phyloP scores from a whole-genome alignment of 2,888 invertebrate genomes.

The Catocala fraxini region DNA sequence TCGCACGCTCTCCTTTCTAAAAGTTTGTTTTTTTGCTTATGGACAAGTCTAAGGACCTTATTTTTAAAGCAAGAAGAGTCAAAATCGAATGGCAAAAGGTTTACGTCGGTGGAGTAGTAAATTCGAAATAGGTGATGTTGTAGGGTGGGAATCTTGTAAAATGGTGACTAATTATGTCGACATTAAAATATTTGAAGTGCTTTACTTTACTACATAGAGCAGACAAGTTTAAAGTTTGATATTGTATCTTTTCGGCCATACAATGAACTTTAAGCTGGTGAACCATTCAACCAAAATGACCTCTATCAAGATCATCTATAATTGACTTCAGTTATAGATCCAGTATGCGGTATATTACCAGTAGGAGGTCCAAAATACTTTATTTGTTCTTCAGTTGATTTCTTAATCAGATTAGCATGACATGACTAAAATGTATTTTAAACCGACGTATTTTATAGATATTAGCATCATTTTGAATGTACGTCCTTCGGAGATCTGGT shows the following conservation, averaged over 20 bases:
- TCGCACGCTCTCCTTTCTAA: constrained; percentile 71
- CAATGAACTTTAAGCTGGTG: too few relatives aligned
- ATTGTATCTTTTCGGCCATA: not conserved
- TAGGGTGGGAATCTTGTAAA: constrained; percentile 45
- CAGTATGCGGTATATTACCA: too few relatives aligned
- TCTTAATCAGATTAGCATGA: too few relatives aligned
- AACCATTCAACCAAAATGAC: too few relatives aligned
- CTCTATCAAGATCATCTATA: too few relatives aligned
- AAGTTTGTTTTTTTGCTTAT: constrained; percentile 21
- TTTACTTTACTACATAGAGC: not conserved
- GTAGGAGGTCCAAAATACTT: too few relatives aligned
- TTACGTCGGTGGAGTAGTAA: constrained; percentile 35
- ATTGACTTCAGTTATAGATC: too few relatives aligned
- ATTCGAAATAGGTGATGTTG: constrained; percentile 51
- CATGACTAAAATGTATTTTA: too few relatives aligned
- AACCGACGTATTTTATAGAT: too few relatives aligned
- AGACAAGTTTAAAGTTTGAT: not conserved
- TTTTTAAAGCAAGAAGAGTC: constrained; percentile 24
- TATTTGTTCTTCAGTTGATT: too few relatives aligned
- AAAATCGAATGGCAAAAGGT: constrained; percentile 23
- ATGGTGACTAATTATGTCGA: not conserved
- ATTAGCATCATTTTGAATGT: too few relatives aligned
- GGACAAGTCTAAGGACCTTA: constrained; percentile 15
- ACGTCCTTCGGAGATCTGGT: too few relatives aligned
- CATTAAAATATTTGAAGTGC: not conserved